phyloP scores from a whole-genome alignment of 92 coral and sea anemone species.

The Zoanthus solanderi region DNA sequence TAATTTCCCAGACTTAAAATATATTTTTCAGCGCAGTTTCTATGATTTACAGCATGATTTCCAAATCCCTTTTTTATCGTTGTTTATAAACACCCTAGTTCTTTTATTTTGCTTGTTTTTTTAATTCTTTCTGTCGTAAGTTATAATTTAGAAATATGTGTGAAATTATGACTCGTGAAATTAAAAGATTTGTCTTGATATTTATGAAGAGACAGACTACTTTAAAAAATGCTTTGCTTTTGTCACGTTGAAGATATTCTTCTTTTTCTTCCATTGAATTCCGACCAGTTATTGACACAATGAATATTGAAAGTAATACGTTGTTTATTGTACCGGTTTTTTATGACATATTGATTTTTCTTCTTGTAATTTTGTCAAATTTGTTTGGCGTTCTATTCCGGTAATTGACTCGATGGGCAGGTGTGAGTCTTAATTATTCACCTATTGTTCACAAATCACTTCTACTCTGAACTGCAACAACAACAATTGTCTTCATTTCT shows the following conservation, averaged over 20 bases:
- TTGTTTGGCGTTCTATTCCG: too few relatives aligned
- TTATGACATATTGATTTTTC: neutral
- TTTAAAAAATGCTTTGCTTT: too few relatives aligned
- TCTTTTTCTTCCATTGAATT: neutral
- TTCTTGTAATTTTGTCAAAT: too few relatives aligned
- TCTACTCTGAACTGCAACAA: too few relatives aligned
- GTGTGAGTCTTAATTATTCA: too few relatives aligned
- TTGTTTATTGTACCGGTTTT: too few relatives aligned
- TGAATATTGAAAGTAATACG: too few relatives aligned
- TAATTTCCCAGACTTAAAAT: neutral
- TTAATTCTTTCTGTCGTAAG: neutral
- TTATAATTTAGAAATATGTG: neutral
- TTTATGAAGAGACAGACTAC: neutral
- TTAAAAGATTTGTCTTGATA: neutral
- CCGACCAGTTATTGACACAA: too few relatives aligned
- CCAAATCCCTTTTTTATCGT: neutral
- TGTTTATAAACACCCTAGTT: neutral
- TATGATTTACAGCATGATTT: neutral
- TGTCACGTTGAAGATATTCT: neutral
- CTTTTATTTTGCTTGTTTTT: neutral
- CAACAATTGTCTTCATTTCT: too few relatives aligned
- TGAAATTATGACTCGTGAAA: conserved; percentile 11
- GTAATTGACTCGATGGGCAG: too few relatives aligned
- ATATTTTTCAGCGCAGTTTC: neutral
- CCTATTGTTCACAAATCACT: too few relatives aligned